These are phyloP conservation scores for Oncopodura yosiiana DNA, from an alignment of 1,140 invertebrate species.

Conservation along the genomic window DNA sequence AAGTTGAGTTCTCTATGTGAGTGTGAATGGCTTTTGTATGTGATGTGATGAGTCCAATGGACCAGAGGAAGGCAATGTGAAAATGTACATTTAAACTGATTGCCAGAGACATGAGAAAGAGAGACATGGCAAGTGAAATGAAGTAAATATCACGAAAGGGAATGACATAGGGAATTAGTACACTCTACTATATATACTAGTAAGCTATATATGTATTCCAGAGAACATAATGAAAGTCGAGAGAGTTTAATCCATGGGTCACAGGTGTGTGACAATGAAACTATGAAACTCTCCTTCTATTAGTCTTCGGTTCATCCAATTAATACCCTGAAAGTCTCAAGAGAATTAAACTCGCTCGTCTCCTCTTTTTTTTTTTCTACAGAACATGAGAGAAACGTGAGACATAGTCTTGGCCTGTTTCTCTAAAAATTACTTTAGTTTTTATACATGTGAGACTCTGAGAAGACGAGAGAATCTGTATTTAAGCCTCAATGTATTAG, in stretches of 20 bases:
- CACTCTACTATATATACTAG: background rate
- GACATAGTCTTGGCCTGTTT: background rate
- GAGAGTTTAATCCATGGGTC: constrained; percentile 28
- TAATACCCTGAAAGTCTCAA: constrained; percentile 33
- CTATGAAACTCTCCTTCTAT: constrained; percentile 23
- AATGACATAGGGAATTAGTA: constrained; percentile 23
- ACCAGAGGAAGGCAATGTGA: too few species aligned
- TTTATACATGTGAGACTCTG: background rate
- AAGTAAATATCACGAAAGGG: constrained; percentile 2
- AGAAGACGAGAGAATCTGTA: background rate
- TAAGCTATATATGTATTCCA: background rate
- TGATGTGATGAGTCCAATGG: too few species aligned
- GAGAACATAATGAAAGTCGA: background rate
- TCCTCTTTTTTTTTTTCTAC: background rate
- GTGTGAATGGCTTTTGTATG: too few species aligned
- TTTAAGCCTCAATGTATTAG: background rate
- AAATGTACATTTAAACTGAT: background rate
- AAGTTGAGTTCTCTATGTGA: too few species aligned
- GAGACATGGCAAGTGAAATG: background rate
- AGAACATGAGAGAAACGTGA: constrained; percentile 4
- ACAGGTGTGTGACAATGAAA: constrained; percentile 35
- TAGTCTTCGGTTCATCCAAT: constrained; percentile 36
- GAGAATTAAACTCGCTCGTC: constrained; percentile 27
- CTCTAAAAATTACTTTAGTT: too few species aligned
- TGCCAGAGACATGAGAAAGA: background rate